Conservation (phyloP, 2,797 vertebrate species). For the Choloepus didactylus region DNA sequence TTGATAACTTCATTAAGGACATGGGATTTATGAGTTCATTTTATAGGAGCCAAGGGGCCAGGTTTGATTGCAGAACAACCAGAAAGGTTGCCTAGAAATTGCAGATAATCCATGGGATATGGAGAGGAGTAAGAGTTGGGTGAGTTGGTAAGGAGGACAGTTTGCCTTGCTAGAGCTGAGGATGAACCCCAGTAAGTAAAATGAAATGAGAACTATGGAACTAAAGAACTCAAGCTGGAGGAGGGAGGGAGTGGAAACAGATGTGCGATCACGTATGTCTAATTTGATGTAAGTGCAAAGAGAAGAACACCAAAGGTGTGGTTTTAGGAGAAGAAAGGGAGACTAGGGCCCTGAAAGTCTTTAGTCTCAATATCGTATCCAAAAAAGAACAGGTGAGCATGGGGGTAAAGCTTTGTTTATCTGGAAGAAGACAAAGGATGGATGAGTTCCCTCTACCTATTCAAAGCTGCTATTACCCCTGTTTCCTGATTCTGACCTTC, state of each 20-base stretch:
- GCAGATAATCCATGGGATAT: not conserved
- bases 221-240: not conserved
- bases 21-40: not conserved
- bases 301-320: not conserved
- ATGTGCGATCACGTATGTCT: not conserved
- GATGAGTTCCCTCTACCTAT: accelerated
- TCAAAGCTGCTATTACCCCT: not conserved
- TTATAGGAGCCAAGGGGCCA: not conserved
- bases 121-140: not conserved
- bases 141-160: not conserved
- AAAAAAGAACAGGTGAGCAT: not conserved
- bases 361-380: not conserved
- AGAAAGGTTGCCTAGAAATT: not conserved
- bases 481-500: not conserved
- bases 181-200: not conserved
- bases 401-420: not conserved
- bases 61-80: conserved; percentile 14
- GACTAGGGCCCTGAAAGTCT: not conserved
- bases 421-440: not conserved
- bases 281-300: not conserved
- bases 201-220: not conserved
- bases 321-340: not conserved
- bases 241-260: not conserved
- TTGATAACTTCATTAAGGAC: conserved; percentile 27
- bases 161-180: not conserved